Conservation (phyloP, 2,888 invertebrate genomes). For the Leptinotarsa haldemani region DNA sequence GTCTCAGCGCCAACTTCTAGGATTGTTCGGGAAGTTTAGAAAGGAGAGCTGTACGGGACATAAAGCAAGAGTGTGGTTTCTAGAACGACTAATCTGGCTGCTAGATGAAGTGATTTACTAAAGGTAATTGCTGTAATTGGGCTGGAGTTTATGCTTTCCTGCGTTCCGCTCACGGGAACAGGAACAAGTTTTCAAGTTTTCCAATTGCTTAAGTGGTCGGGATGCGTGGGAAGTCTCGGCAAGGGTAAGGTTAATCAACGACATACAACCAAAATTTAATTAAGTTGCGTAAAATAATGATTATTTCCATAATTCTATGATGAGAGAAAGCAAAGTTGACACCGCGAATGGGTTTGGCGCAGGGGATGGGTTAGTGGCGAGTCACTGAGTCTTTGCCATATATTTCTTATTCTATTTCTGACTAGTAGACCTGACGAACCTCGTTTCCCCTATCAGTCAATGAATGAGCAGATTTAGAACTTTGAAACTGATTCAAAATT, state of each 20-base stretch:
- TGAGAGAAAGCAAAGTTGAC: too few species aligned
- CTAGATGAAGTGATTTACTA: constrained; percentile 64
- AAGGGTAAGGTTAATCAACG: not conserved
- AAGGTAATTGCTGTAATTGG: constrained; percentile 63
- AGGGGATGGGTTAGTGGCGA: too few species aligned
- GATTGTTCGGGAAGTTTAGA: constrained; percentile 22
- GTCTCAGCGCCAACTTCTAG: constrained; percentile 22
- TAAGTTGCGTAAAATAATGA: not conserved
- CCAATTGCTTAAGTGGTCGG: constrained; percentile 16
- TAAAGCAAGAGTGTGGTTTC: constrained; percentile 60
- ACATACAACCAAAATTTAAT: not conserved
- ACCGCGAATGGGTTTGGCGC: too few species aligned
- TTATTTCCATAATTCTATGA: too few species aligned
- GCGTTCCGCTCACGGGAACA: constrained; percentile 19
- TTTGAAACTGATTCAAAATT: too few species aligned
- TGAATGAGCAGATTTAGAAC: too few species aligned
- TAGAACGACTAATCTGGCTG: constrained; percentile 63
- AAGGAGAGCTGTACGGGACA: constrained; percentile 47
- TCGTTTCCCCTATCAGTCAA: too few species aligned
- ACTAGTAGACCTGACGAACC: too few species aligned
- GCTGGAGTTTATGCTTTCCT: constrained; percentile 45
- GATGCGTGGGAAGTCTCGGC: not conserved
- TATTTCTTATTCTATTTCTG: too few species aligned
- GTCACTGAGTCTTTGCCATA: too few species aligned
- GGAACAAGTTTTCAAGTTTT: constrained; percentile 9